Evolutionary conservation across 2,888 invertebrate genomes (phyloP), one percentile per base, ranked within the genome.

Genomic region (Pristionchus japonicus): DNA sequence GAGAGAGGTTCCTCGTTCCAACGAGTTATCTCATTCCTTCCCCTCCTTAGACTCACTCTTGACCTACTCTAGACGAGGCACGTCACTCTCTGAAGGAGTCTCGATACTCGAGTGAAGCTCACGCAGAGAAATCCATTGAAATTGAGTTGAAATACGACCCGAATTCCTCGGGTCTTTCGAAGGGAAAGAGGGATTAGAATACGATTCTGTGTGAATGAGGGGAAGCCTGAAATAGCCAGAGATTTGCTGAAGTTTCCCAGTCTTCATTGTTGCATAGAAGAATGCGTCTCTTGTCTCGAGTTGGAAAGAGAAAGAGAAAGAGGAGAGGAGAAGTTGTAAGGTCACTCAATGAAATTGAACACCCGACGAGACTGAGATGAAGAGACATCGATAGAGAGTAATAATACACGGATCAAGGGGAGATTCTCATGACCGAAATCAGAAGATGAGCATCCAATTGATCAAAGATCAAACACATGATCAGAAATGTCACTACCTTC

Each of bases 141-240:
- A 77, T 77, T 47, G 77, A 77, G 77, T 77, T 47, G 77, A 77
- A 77, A 77, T 77, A n/a, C 47, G 77, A 77, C 27, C 77, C 77
- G 43, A 43, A 70, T 34, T 15, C 3, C 31, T 1, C 7, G 64
- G 27, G 27, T 64, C 64, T 17, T 37, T 34, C 27, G 74, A 23
- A 70, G 43, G 74, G 86, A 40, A 86, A n/a, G 34, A 37, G 31
- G 37, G 31, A 70, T 43, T 34, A 86, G 86, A 67, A 52, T 70
- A 70, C 37, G 70, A 86, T 37, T 37, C 37, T 49, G 34, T 23
- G 67, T 52, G 74, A 70, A 49, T 20, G 31, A 40, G 27, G 34
- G 64, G n/a, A n/a, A 85, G 64, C 40, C 47, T 9, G 64, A 85
- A 31, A 85, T 43, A 64, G 61, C 43, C 6, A 40, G 61, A 34